Evolutionary conservation across 2,113 vertebrate species (phyloP), one percentile per base, ranked within the genome.

Genomic region (Cebidichthys violaceus): DNA sequence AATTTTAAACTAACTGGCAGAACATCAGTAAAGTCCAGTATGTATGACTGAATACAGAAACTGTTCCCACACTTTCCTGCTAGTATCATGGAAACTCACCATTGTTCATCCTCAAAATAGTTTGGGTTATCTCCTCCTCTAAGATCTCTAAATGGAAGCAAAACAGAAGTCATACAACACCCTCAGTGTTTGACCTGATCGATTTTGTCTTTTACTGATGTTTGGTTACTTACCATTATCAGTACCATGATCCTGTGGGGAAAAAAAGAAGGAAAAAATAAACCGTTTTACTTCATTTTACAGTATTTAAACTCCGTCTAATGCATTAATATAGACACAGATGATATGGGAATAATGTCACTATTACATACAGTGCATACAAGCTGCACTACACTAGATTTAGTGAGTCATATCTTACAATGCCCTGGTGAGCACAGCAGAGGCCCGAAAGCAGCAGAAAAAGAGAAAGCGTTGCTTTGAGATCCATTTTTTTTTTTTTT

Each of bases 21-120:
- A 45, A 27, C 1, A 10, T 24, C 1, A 35, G 3, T 47, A 0
- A 39, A 43, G 7, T 47, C 9, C 24, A 43, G 8, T 31, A 35
- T 31, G 2, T 0, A 47, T 55, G 50, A 79, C 1, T 59, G n/a
- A 62, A 55, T 54, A 3, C 52, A 29, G 15, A 37, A 37, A 35
- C 47, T 18, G 31, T 27, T 67, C 41, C 15, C 6, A 31, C 0
- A 0, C 17, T 4, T 2, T 71, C 2, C 2, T 39, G 50, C 20
- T 43, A 22, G 24, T n/a, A 15, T 72, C 9, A n/a, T 10, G 27
- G 0, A 73, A 68, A 39, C 75, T 75, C 0, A 85, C 92, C 83
- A 20, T 90, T 93, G 79, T 94, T 94, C 88, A 92, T 89, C 66
- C 45, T 81, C 67, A 92, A 79, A 73, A 94, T 93, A 1, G 71